A percentile compares a stretch with the other conserved stretches of the same genome.
phyloP scores from a whole-genome alignment of 2,113 vertebrate genomes.

The Syrmaticus mikado region DNA sequence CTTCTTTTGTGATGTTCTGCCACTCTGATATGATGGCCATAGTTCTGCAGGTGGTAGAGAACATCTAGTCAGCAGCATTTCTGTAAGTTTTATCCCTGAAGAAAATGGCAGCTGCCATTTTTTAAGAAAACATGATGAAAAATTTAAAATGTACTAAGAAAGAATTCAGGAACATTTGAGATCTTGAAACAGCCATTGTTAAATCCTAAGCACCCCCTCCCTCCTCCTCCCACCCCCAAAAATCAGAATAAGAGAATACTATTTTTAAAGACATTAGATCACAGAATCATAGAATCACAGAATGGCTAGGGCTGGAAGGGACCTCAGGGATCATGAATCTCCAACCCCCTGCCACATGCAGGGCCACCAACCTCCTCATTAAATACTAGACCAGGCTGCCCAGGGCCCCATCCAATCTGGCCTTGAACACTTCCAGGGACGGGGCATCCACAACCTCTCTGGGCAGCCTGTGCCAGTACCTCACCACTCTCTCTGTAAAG shows the following conservation, averaged over 20 bases:
- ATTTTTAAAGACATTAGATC: not conserved
- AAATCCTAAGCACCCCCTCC: not conserved
- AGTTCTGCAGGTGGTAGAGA: not conserved
- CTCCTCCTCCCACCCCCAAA: not conserved
- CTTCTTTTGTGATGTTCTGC: not conserved
- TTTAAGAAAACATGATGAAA: not conserved
- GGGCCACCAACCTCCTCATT: too few relatives aligned
- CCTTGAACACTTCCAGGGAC: too few relatives aligned
- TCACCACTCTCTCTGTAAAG: too few relatives aligned
- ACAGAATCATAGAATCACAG: too few relatives aligned
- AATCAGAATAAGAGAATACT: not conserved
- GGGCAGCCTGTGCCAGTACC: too few relatives aligned
- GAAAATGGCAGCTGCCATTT: not conserved
- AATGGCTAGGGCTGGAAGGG: too few relatives aligned
- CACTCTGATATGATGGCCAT: not conserved
- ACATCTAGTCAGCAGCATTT: not conserved
- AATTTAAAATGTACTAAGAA: not conserved
- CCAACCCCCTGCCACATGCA: too few relatives aligned
- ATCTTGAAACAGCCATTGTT: not conserved
- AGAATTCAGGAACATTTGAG: not conserved
- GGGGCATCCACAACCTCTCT: too few relatives aligned
- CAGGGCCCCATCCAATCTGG: too few relatives aligned
- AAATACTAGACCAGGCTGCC: too few relatives aligned
- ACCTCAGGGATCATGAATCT: too few relatives aligned
- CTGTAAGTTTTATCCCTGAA: fast-evolving